phyloP scores from a whole-genome alignment of 2,888 invertebrate genomes.

The Escarpia spicata region DNA sequence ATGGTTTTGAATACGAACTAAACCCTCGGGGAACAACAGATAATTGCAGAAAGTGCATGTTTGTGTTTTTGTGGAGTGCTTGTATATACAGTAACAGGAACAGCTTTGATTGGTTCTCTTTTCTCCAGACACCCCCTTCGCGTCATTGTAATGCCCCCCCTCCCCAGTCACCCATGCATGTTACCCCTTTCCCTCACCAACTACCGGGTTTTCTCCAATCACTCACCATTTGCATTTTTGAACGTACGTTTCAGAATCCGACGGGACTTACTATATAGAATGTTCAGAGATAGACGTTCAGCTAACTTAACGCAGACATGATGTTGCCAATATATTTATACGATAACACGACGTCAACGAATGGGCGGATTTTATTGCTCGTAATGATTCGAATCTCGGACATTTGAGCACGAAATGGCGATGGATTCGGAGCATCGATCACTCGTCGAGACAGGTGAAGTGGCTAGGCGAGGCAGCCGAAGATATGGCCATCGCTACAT shows the following conservation, averaged over 20 bases:
- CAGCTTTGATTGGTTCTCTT: no score
- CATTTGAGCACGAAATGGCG: slow-evolving; percentile 10
- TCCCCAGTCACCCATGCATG: no score
- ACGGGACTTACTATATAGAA: background rate
- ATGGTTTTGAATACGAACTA: no score
- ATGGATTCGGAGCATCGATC: background rate
- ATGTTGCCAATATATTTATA: background rate
- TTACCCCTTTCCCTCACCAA: no score
- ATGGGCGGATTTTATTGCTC: slow-evolving; percentile 6
- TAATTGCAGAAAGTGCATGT: no score
- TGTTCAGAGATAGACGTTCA: background rate
- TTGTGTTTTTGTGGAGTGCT: no score
- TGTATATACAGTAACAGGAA: no score
- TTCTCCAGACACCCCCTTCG: no score
- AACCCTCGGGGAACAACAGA: no score
- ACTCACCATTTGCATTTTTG: background rate
- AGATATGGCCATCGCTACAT: background rate
- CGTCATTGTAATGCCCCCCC: no score
- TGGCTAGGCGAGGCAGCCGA: background rate
- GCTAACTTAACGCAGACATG: background rate
- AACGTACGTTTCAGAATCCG: background rate
- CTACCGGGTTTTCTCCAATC: no score
- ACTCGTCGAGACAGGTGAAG: background rate
- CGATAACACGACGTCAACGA: background rate
- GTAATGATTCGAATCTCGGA: slow-evolving; percentile 4